Conservation (phyloP, 2,888 invertebrate species). For the Halocaridina rubra region DNA sequence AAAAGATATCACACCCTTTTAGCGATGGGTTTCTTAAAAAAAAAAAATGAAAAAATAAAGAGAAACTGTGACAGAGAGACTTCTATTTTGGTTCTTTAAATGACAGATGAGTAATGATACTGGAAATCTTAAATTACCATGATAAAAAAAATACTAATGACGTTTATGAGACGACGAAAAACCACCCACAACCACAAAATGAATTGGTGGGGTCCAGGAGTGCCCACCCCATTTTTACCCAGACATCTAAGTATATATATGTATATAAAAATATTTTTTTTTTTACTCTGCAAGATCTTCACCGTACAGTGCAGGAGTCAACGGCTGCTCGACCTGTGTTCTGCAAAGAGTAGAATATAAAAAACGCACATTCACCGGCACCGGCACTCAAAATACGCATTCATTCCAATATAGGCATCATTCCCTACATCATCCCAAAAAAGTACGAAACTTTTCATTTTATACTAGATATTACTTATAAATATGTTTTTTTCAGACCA, state of each 20-base stretch:
- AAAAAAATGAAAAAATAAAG: too few relatives aligned
- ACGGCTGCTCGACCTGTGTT: constrained; percentile 44
- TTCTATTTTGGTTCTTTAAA: too few relatives aligned
- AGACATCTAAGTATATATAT: too few relatives aligned
- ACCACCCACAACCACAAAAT: constrained; percentile 44
- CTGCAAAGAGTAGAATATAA: constrained; percentile 61
- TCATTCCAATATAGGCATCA: constrained; percentile 11
- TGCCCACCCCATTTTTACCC: too few relatives aligned
- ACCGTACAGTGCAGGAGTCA: constrained; percentile 38
- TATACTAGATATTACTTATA: too few relatives aligned
- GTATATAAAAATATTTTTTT: too few relatives aligned
- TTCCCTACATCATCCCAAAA: too few relatives aligned
- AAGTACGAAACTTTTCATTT: too few relatives aligned
- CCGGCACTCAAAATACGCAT: neutral
- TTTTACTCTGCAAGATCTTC: neutral
- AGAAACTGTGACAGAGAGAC: neutral
- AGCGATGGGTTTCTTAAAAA: neutral
- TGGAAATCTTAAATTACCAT: neutral
- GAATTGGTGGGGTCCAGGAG: too few relatives aligned
- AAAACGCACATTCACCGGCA: constrained; percentile 45
- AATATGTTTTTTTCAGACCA: too few relatives aligned
- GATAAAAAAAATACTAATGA: neutral
- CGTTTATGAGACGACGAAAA: neutral
- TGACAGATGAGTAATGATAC: neutral
- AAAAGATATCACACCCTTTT: constrained; percentile 42